Evolutionary conservation across 1,140 invertebrate species (phyloP).

Genomic region (Piezodorus guildinii): DNA sequence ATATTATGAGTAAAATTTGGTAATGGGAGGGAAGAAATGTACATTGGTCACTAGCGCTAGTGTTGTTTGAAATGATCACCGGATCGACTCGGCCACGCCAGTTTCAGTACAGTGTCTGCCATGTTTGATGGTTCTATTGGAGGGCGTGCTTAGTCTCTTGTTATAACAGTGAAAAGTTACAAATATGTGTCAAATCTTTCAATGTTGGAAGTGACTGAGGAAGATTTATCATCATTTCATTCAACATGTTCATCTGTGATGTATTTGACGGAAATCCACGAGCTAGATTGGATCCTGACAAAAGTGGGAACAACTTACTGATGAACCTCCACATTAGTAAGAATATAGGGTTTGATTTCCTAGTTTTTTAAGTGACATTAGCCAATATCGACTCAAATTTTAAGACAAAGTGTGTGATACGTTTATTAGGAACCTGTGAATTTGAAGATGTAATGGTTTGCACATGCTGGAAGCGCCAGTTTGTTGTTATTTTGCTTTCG

Average conservation of each 20-base stretch:
- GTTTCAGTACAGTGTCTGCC: conserved; percentile 25
- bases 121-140: conserved; percentile 22
- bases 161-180: conserved; percentile 16
- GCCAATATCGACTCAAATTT: conserved; percentile 7
- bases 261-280: background rate
- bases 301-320: conserved; percentile 1
- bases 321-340: conserved; percentile 6
- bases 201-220: background rate
- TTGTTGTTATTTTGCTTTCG: conserved; percentile 29
- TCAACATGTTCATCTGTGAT: background rate
- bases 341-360: conserved; percentile 17
- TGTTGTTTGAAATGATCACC: conserved; percentile 3
- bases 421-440: conserved; percentile 1
- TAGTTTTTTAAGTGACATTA: conserved; percentile 19
- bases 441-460: conserved; percentile 6
- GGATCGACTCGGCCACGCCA: conserved; percentile 23
- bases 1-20: background rate
- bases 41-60: conserved; percentile 15
- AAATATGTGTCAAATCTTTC: conserved; percentile 1
- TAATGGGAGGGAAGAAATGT: conserved; percentile 1
- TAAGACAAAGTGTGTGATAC: background rate
- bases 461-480: conserved; percentile 22
- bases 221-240: background rate
- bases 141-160: conserved; percentile 19
- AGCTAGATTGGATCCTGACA: background rate